phyloP scores from a whole-genome alignment of 37 sponge, comb jelly and placozoan species.

The Spongilla lacustris region DNA sequence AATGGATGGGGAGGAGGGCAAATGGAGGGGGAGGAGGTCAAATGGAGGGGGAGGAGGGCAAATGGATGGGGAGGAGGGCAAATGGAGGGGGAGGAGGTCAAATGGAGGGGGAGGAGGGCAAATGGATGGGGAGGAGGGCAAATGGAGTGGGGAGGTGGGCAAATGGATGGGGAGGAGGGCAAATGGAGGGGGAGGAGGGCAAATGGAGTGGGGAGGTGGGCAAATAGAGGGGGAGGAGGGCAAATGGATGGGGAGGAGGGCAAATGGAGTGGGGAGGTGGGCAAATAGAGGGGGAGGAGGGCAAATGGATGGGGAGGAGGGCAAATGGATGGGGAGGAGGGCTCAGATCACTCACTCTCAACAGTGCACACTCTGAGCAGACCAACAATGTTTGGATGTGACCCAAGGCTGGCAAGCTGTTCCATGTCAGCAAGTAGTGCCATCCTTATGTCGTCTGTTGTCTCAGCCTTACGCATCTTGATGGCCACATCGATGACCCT shows the following conservation, averaged over 20 bases:
- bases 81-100: not conserved
- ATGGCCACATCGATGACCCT: slow-evolving; percentile 53
- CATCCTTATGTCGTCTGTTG: slow-evolving; percentile 36
- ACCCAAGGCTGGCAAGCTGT: slow-evolving; percentile 46
- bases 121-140: not conserved
- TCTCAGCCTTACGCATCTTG: slow-evolving; percentile 62
- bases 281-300: not conserved
- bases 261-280: not conserved
- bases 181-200: not conserved
- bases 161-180: not conserved
- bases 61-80: not conserved
- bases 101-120: not conserved
- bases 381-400: slow-evolving; percentile 62
- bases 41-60: not conserved
- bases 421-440: slow-evolving; percentile 60
- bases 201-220: not conserved
- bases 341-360: slow-evolving; percentile 27
- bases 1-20: not conserved
- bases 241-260: not conserved
- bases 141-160: not conserved
- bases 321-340: not conserved
- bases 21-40: not conserved
- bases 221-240: not conserved
- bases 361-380: slow-evolving; percentile 60
- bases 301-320: not conserved